Evolutionary conservation across 2,888 invertebrate genomes (phyloP), one percentile per base, ranked within the genome.

Genomic region (Caradrina clavipalpis): DNA sequence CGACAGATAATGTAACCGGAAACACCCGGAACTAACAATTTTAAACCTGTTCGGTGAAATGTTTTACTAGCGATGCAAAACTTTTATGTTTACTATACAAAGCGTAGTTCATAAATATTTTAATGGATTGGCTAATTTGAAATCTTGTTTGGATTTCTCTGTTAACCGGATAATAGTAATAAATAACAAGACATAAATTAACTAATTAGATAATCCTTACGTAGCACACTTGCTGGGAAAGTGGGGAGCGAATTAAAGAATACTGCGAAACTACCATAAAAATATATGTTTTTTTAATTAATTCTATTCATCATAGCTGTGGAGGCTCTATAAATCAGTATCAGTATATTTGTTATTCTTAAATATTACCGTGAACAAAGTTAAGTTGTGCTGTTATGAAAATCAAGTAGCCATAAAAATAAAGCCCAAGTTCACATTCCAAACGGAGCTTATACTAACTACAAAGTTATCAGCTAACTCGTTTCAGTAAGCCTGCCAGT

Each of bases 401-500:
- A 31, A 56, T 19, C 39, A 60, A 39, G 57, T 21, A 56, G 47
- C 21, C 26, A 31, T 61, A 17, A 57, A 66, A 19, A 59, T 55
- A n/a, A n/a, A n/a, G n/a, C n/a, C n/a, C 31, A 63, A 69, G 67
- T 62, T 75, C 35, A 65, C 64, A 73, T 75, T 73, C 61, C 67
- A 26, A 22, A 61, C 63, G 26, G 42, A 73, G 65, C 56, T 73
- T 39, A 31, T 67, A n/a, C 2, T 49, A 19, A 49, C 17, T 4
- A 54, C 21, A 8, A 59, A 69, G 35, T 59, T 64, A 67, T 75
- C 53, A 60, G 45, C 26, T 57, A 79, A 79, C 75, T 55, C 42
- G 75, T 70, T 78, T 60, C 45, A 42, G 39, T 39, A 11, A 35
- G 51, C 42, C 54, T 69, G 39, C 59, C 67, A 21, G 57, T 59